Evolutionary conservation across 2,797 vertebrate species (phyloP).

Genomic region (Hoplostethus atlanticus): DNA sequence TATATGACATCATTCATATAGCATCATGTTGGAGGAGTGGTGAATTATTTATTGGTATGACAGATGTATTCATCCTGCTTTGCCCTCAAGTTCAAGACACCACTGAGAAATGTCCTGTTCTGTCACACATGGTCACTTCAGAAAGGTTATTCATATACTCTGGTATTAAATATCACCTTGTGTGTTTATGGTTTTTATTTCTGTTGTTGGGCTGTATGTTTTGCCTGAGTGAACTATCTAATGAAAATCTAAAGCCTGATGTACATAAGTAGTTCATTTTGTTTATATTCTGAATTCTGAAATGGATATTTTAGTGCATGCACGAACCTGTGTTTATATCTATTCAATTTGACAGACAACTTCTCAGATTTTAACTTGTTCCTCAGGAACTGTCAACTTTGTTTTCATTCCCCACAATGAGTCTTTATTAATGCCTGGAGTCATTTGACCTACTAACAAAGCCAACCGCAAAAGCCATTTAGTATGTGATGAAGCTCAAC

Average conservation of each 20-base stretch:
- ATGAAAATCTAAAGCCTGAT: background rate
- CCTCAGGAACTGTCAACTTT: background rate
- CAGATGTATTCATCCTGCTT: conserved; percentile 5
- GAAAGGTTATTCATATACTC: conserved; percentile 20
- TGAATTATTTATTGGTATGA: conserved; percentile 20
- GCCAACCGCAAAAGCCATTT: background rate
- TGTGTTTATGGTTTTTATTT: background rate
- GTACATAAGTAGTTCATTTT: background rate
- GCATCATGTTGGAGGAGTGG: background rate
- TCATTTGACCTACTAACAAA: conserved; percentile 10
- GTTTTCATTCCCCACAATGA: background rate
- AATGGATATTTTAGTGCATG: background rate
- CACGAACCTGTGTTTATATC: background rate
- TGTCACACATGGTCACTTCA: conserved; percentile 36
- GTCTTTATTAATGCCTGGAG: background rate
- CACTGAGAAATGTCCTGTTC: conserved; percentile 10
- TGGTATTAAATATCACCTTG: conserved; percentile 18
- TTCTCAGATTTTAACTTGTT: background rate
- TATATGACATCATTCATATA: background rate
- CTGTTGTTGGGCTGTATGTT: conserved; percentile 16
- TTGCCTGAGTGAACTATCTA: background rate
- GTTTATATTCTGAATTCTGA: conserved; percentile 15
- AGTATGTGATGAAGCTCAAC: background rate
- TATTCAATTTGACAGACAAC: background rate
- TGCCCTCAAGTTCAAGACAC: background rate